These are phyloP conservation scores for Hololepta plana DNA, from an alignment of 2,888 invertebrate genomes.

Conservation along the genomic window DNA sequence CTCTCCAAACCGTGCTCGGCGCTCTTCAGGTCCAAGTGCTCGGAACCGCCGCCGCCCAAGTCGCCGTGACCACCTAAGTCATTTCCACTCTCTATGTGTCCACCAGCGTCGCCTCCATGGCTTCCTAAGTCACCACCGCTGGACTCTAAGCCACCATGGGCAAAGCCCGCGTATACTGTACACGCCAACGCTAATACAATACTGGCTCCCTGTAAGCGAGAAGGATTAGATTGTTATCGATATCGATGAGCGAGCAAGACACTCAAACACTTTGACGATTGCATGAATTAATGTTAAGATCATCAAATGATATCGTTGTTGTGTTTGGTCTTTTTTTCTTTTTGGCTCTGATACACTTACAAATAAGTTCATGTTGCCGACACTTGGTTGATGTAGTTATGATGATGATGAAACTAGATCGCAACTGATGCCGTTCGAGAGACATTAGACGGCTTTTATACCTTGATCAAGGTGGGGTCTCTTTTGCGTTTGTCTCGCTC, in stretches of 20 bases:
- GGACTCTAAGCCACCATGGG: conserved; percentile 9
- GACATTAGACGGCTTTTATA: conserved; percentile 13
- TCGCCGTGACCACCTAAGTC: conserved; percentile 9
- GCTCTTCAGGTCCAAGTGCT: no score
- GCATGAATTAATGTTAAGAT: no score
- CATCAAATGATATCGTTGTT: no score
- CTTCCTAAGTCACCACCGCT: conserved; percentile 10
- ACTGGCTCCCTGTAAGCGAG: conserved; percentile 12
- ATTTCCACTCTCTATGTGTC: no score
- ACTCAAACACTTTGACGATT: no score
- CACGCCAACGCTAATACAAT: conserved; percentile 14
- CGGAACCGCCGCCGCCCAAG: conserved; percentile 9
- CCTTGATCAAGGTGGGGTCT: conserved; percentile 12
- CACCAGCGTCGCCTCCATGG: conserved; percentile 6
- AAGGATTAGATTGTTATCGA: conserved; percentile 1
- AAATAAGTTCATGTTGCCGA: conserved; percentile 12
- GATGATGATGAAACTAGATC: conserved; percentile 10
- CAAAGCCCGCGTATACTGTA: conserved; percentile 13
- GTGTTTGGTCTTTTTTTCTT: no score
- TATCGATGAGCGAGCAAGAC: conserved; percentile 1
- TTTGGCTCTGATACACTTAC: conserved; percentile 14
- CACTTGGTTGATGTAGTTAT: conserved; percentile 8
- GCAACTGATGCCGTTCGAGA: conserved; percentile 12
- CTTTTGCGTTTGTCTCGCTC: no score
- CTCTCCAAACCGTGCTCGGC: conserved; percentile 4